phyloP scores from a whole-genome alignment of 2,888 invertebrate genomes.

The Pardosa pseudoannulata region DNA sequence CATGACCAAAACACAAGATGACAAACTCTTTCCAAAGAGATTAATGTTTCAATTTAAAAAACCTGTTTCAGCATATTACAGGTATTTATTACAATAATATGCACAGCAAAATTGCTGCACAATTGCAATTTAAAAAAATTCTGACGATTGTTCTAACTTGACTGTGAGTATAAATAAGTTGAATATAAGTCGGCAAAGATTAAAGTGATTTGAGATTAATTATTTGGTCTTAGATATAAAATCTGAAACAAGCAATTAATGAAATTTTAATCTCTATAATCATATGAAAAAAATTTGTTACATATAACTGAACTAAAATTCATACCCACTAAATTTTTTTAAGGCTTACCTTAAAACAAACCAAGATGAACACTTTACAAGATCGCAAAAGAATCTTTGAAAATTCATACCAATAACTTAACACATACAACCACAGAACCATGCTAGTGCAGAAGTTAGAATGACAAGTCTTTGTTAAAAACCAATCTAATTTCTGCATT shows the following conservation, averaged over 20 bases:
- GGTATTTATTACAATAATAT: no score
- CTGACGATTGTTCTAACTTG: no score
- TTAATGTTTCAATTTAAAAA: conserved; percentile 1
- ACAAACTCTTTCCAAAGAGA: neutral
- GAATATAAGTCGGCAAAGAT: no score
- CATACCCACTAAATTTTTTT: neutral
- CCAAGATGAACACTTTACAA: neutral
- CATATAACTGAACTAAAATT: conserved; percentile 17
- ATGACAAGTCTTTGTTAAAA: conserved; percentile 51
- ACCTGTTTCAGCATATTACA: neutral
- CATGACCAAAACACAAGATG: neutral
- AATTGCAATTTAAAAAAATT: neutral
- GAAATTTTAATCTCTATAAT: conserved; percentile 12
- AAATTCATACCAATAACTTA: conserved; percentile 24
- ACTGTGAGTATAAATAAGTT: no score
- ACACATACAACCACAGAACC: conserved; percentile 32
- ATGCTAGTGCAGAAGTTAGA: conserved; percentile 50
- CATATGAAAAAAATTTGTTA: neutral
- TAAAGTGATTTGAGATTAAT: neutral
- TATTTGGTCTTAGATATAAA: neutral
- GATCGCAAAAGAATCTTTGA: conserved; percentile 6
- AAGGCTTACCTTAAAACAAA: conserved; percentile 16
- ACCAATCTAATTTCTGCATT: conserved; percentile 56
- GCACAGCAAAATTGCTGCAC: neutral
- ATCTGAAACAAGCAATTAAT: conserved; percentile 15